Evolutionary conservation across 2,888 invertebrate genomes (phyloP).

Genomic region (Leptogaster cylindrica): DNA sequence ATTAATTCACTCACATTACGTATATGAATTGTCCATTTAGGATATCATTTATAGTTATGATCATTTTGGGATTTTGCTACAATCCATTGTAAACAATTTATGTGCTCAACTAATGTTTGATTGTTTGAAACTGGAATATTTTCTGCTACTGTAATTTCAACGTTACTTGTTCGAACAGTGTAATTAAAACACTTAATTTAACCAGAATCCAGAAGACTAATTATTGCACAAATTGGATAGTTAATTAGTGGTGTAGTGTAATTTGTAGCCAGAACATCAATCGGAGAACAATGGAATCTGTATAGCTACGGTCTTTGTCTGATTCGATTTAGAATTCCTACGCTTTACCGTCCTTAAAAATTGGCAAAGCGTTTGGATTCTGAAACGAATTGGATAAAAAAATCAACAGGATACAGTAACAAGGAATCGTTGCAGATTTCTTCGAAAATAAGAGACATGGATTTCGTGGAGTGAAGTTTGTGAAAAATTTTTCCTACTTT

Average conservation of each 20-base stretch:
- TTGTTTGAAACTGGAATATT: slow-evolving; percentile 1
- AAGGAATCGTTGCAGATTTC: neutral
- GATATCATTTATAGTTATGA: slow-evolving; percentile 47
- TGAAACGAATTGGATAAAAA: slow-evolving; percentile 74
- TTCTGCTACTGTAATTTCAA: slow-evolving; percentile 12
- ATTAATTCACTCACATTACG: slow-evolving; percentile 47
- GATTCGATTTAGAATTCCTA: slow-evolving; percentile 93
- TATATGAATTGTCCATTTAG: slow-evolving; percentile 48
- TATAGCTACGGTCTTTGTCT: slow-evolving; percentile 50
- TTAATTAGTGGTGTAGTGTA: slow-evolving; percentile 37
- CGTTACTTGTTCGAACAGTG: neutral
- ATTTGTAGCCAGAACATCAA: slow-evolving; percentile 22
- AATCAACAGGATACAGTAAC: neutral
- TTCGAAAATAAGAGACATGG: neutral
- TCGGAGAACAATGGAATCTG: no score
- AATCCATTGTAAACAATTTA: slow-evolving; percentile 42
- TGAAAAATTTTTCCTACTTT: no score
- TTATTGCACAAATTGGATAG: slow-evolving; percentile 28
- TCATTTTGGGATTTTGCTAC: slow-evolving; percentile 46
- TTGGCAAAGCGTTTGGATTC: slow-evolving; percentile 96
- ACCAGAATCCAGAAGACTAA: slow-evolving; percentile 29
- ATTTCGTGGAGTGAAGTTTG: no score
- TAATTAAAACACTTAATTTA: slow-evolving; percentile 7
- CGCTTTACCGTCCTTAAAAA: slow-evolving; percentile 83
- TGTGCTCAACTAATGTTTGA: neutral